A percentile compares a stretch with the other conserved stretches of the same genome.
Evolutionary conservation across 2,113 vertebrate species (phyloP).

Genomic region (Pungitius pungitius): DNA sequence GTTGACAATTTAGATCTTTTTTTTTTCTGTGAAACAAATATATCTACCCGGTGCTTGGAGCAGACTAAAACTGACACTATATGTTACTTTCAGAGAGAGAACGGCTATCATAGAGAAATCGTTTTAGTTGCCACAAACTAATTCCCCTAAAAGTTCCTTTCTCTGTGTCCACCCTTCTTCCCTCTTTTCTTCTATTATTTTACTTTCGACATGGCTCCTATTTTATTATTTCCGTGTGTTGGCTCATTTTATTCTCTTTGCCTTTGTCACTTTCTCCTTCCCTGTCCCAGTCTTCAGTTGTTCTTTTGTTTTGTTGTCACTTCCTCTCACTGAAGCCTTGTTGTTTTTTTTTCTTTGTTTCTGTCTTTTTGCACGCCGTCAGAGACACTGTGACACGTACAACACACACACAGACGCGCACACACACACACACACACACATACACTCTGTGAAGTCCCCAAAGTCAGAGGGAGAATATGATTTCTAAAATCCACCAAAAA

Average conservation of each 20-base stretch:
- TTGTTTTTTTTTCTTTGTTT: conserved; percentile 42
- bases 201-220: conserved; percentile 42
- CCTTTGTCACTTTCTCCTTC: conserved; percentile 51
- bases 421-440: conserved; percentile 49
- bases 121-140: conserved; percentile 57
- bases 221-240: conserved; percentile 24
- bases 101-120: conserved; percentile 55
- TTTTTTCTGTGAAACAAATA: conserved; percentile 47
- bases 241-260: conserved; percentile 50
- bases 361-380: conserved; percentile 27
- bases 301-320: conserved; percentile 66
- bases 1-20: conserved; percentile 55
- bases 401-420: conserved; percentile 13
- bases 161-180: conserved; percentile 17
- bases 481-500: conserved; percentile 61
- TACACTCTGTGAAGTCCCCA: conserved; percentile 48
- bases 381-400: not conserved
- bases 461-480: conserved; percentile 54
- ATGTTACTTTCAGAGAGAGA: conserved; percentile 64
- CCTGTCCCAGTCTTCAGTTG: conserved; percentile 54
- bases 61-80: conserved; percentile 64
- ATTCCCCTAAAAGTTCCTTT: conserved; percentile 42
- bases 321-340: conserved; percentile 54
- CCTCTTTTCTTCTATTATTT: conserved; percentile 45
- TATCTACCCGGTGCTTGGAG: conserved; percentile 58